phyloP scores from a whole-genome alignment of 2,797 vertebrate species.

The Lacerta bilineata region DNA sequence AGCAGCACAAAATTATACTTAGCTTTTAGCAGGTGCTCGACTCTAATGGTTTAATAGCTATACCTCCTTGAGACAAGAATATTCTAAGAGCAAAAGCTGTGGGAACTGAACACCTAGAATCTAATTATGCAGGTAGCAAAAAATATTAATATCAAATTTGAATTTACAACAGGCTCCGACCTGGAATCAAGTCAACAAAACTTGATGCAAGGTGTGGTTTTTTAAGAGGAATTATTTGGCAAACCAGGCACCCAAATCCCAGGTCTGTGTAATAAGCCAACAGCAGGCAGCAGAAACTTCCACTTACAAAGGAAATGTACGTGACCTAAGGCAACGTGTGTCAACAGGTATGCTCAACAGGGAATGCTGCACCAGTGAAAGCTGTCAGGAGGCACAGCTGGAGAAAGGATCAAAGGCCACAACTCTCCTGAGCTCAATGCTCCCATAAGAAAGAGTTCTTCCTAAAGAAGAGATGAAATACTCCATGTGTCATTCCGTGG shows the following conservation, averaged over 20 bases:
- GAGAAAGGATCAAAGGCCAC: conserved; percentile 54
- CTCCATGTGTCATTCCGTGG: conserved; percentile 70
- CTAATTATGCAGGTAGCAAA: conserved; percentile 59
- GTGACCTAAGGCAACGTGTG: conserved; percentile 59
- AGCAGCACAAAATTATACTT: conserved; percentile 46
- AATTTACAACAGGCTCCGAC: conserved; percentile 46
- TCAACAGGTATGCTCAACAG: conserved; percentile 20
- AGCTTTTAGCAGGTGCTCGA: conserved; percentile 49
- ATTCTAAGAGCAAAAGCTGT: conserved; percentile 46
- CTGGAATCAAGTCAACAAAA: conserved; percentile 68
- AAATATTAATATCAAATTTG: conserved; percentile 63
- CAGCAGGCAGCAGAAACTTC: conserved; percentile 50
- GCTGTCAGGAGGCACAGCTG: conserved; percentile 52
- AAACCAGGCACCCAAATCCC: conserved; percentile 55
- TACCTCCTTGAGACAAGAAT: conserved; percentile 30
- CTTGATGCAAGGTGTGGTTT: conserved; percentile 43
- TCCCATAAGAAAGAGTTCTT: conserved; percentile 46
- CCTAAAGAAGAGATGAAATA: not conserved
- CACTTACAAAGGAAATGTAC: conserved; percentile 50
- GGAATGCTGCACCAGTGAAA: conserved; percentile 43
- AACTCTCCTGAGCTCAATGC: conserved; percentile 51
- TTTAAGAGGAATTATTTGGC: conserved; percentile 51
- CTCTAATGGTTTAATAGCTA: conserved; percentile 48
- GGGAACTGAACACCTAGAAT: conserved; percentile 45
- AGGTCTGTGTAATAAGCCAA: conserved; percentile 59